Conservation (phyloP, 2,888 invertebrate species). For the Catocala sponsa region DNA sequence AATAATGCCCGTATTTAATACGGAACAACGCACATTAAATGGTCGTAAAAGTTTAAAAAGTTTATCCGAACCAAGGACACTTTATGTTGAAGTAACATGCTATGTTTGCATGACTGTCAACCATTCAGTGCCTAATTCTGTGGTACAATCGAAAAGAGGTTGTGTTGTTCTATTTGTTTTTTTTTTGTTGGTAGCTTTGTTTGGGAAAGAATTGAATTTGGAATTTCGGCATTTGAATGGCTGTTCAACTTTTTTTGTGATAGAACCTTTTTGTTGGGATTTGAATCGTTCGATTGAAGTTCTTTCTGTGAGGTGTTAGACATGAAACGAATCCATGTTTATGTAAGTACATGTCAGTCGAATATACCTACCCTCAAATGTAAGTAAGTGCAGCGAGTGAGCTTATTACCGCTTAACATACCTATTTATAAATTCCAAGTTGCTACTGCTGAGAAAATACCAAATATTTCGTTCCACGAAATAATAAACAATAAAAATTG, state of each 20-base stretch:
- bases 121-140: conserved; percentile 63
- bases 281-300: no score
- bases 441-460: no score
- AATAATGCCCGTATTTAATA: conserved; percentile 25
- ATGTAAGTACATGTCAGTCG: no score
- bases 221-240: conserved; percentile 5
- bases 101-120: conserved; percentile 74
- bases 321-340: no score
- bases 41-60: conserved; percentile 51
- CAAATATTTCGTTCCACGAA: no score
- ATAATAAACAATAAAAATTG: no score
- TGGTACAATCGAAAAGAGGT: conserved; percentile 52
- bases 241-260: not conserved
- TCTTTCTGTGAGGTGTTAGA: no score
- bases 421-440: no score
- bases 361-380: no score
- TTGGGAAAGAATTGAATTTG: conserved; percentile 12
- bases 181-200: conserved; percentile 1
- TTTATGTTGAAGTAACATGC: conserved; percentile 69
- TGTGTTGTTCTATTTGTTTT: conserved; percentile 1
- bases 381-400: no score
- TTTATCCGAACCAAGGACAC: conserved; percentile 38
- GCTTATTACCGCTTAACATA: no score
- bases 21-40: conserved; percentile 44
- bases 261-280: not conserved